Evolutionary conservation across 2,113 vertebrate species (phyloP), one percentile per base, ranked within the genome.

Genomic region (Microtus pennsylvanicus): DNA sequence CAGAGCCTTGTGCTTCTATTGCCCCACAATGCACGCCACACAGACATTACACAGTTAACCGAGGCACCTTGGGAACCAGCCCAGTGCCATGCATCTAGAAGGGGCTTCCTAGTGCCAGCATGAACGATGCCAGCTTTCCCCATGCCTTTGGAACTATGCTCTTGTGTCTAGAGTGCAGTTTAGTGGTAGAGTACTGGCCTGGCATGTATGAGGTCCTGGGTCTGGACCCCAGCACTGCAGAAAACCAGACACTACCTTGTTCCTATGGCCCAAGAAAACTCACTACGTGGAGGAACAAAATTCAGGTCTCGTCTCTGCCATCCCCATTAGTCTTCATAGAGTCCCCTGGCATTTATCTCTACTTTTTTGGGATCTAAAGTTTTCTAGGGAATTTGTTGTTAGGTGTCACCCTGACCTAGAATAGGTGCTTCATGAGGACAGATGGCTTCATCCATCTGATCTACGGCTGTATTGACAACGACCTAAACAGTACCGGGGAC

Each of bases 1-100:
- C 10, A 4, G n/a, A 83, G 7, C 24, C 81, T 86, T 47, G 33
- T 17, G 0, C 4, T 4, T 28, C 12, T 50, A 63, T 8, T 70
- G 76, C 42, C 76, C 50, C 45, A 3, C 70, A 61, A 0, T 2
- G 47, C 1, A 0, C 38, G 14, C 47, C 7, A 35, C 4, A 22
- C 1, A 3, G 28, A 16, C 19, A 9, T 69, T 19, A 30, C 61
- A 14, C 42, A 76, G 26, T 65, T 42, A 50, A 72, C 35, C 12
- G 13, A 75, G 24, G 28, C 12, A 2, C 0, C 65, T 88, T 10
- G 3, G 45, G n/a, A 6, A 13, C 75, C 77, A 47, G 72, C 67
- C 28, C 33, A 33, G 33, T 0, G 67, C 42, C 55, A 42, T 42
- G 76, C 7, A 83, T 45, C 63, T n/a, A 63, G 89, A 0, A 77